Percentiles rank a stretch among this genome's conserved stretches.
Conservation (phyloP, 2,888 invertebrate species). For the Sinhomidia bicolor region DNA sequence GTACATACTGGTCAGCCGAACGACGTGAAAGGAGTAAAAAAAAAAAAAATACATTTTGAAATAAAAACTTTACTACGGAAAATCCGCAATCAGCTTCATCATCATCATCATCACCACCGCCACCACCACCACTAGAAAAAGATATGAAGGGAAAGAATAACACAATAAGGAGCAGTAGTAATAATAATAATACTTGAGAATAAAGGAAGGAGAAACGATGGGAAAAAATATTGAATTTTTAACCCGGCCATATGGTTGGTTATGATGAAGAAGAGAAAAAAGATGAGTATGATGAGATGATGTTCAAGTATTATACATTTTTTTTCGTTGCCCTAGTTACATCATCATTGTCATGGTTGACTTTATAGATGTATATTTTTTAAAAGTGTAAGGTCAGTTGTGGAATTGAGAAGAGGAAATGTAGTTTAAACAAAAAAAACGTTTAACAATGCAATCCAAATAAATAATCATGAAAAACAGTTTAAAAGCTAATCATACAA, state of each 20-base stretch:
- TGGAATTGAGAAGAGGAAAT: neutral
- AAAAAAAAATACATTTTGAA: neutral
- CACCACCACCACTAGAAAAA: neutral
- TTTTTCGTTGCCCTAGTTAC: neutral
- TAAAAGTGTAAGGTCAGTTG: slow-evolving; percentile 20
- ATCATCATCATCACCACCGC: neutral
- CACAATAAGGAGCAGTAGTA: neutral
- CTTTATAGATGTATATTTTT: neutral
- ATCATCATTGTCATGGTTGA: neutral
- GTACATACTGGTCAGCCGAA: too few species aligned
- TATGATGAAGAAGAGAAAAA: neutral
- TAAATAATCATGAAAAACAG: neutral
- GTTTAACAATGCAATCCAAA: neutral
- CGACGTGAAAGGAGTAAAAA: neutral
- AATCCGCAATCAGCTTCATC: too few species aligned
- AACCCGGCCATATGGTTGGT: slow-evolving; percentile 10
- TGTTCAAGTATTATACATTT: neutral
- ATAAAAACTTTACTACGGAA: neutral
- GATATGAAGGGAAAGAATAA: neutral
- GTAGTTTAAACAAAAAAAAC: neutral
- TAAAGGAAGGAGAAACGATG: slow-evolving; percentile 12
- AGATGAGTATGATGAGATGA: neutral
- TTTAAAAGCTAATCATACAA: too few species aligned
- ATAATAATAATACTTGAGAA: neutral
- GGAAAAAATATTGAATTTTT: slow-evolving; percentile 31